A percentile compares a stretch with the other conserved stretches of the same genome.
phyloP scores from a whole-genome alignment of 2,797 vertebrate genomes.

The Diplodus puntazzo region DNA sequence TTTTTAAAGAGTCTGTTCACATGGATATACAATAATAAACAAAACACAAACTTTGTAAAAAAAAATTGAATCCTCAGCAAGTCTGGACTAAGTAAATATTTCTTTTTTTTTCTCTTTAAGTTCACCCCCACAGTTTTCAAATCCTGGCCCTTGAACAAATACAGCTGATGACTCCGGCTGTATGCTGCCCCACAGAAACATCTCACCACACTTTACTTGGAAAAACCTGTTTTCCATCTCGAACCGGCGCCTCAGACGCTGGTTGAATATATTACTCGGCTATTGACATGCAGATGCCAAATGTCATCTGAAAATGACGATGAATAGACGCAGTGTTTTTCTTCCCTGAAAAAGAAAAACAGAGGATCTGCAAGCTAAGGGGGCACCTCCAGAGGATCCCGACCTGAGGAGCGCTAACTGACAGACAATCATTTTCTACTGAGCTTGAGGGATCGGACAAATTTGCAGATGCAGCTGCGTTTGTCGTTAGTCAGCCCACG shows the following conservation, averaged over 20 bases:
- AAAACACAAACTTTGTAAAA: too few relatives aligned
- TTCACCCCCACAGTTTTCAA: too few relatives aligned
- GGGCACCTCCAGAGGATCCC: conserved; percentile 10
- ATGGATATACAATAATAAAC: too few relatives aligned
- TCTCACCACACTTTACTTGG: not conserved
- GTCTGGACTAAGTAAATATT: too few relatives aligned
- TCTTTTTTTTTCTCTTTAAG: too few relatives aligned
- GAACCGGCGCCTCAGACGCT: conserved; percentile 9
- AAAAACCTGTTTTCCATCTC: conserved; percentile 47
- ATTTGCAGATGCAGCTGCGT: conserved; percentile 65
- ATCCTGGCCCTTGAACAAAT: too few relatives aligned
- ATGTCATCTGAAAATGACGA: conserved; percentile 31
- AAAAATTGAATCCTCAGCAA: too few relatives aligned
- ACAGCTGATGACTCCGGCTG: too few relatives aligned
- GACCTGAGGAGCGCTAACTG: conserved; percentile 23
- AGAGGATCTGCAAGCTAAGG: conserved; percentile 34
- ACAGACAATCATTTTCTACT: conserved; percentile 51
- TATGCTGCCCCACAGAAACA: not conserved
- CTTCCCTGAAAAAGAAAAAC: conserved; percentile 48
- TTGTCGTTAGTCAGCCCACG: conserved; percentile 61
- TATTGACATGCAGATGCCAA: conserved; percentile 31
- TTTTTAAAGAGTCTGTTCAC: too few relatives aligned
- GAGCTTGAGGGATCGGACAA: conserved; percentile 47
- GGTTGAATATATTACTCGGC: conserved; percentile 42
- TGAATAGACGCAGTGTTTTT: conserved; percentile 52